A percentile compares a stretch with the other conserved stretches of the same genome.
Conservation (phyloP, 1,140 invertebrate species). For the Acarapis woodi region DNA sequence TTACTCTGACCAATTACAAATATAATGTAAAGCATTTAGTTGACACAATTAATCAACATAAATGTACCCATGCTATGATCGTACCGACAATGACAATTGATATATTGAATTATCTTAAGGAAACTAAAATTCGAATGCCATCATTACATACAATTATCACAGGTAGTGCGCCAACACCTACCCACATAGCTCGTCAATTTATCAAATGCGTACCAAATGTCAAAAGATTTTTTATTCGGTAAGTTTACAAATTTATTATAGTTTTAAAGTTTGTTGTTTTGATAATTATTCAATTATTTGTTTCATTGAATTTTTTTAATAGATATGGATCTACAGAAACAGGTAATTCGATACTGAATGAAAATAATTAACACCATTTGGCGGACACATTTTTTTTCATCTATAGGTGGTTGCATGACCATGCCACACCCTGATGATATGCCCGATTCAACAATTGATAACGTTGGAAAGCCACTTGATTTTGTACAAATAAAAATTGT, state of each 20-base stretch:
- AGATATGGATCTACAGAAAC: conserved; percentile 11
- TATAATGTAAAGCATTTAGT: conserved; percentile 6
- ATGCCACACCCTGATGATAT: conserved; percentile 26
- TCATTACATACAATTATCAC: conserved; percentile 19
- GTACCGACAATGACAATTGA: conserved; percentile 9
- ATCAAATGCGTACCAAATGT: conserved; percentile 7
- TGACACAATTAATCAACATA: conserved; percentile 4
- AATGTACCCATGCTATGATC: conserved; percentile 6
- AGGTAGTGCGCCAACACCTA: conserved; percentile 42
- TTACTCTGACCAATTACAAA: conserved; percentile 4
- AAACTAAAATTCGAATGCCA: conserved; percentile 2
- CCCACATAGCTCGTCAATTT: conserved; percentile 33
- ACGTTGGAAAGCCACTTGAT: conserved; percentile 43
- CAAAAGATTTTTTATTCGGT: conserved; percentile 3
- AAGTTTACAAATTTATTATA: too few relatives aligned
- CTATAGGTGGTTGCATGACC: conserved; percentile 3
- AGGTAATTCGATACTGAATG: background rate
- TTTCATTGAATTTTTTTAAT: conserved; percentile 6
- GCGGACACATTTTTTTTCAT: background rate
- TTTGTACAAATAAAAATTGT: conserved; percentile 48
- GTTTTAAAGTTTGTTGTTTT: too few relatives aligned
- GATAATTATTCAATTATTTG: too few relatives aligned
- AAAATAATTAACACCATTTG: background rate
- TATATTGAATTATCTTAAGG: conserved; percentile 7
- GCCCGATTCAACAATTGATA: conserved; percentile 29